These are phyloP conservation scores for Chanos chanos DNA, from an alignment of 2,797 vertebrate species.

Conservation along the genomic window DNA sequence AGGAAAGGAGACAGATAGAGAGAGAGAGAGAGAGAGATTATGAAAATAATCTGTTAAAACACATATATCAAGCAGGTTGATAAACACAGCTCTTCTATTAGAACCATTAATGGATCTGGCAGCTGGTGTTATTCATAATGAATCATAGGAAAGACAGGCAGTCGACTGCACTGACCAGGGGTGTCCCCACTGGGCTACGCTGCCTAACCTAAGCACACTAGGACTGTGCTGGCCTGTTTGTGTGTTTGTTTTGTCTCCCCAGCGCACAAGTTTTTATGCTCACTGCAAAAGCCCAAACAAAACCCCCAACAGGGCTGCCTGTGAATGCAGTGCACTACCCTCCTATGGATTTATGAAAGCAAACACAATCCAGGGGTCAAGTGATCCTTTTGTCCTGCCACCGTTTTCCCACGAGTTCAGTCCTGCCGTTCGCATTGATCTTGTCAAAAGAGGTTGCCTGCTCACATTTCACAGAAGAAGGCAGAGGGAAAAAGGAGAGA, in stretches of 20 bases:
- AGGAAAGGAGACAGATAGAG: neutral
- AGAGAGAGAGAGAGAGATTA: neutral
- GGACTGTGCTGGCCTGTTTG: conserved; percentile 44
- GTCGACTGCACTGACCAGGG: neutral
- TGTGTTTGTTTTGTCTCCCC: conserved; percentile 79
- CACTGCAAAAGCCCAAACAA: conserved; percentile 81
- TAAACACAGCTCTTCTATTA: conserved; percentile 3
- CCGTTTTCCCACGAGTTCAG: conserved; percentile 90
- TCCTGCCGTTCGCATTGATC: conserved; percentile 84
- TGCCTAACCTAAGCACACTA: conserved; percentile 21
- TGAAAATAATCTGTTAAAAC: neutral
- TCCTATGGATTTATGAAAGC: conserved; percentile 88
- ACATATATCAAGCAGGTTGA: conserved; percentile 5
- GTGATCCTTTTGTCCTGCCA: conserved; percentile 85
- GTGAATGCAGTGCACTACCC: conserved; percentile 77
- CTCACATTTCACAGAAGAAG: conserved; percentile 53
- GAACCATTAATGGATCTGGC: conserved; percentile 8
- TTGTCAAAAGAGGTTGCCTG: conserved; percentile 63
- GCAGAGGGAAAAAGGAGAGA: conserved; percentile 2
- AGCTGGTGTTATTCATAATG: conserved; percentile 14
- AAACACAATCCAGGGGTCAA: conserved; percentile 91
- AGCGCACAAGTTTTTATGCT: conserved; percentile 68
- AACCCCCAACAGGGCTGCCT: conserved; percentile 65
- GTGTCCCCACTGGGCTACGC: conserved; percentile 20
- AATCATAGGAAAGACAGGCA: neutral